A percentile compares a stretch with the other conserved stretches of the same genome.
phyloP scores from a whole-genome alignment of 2,888 invertebrate species.

The Lysandra coridon region DNA sequence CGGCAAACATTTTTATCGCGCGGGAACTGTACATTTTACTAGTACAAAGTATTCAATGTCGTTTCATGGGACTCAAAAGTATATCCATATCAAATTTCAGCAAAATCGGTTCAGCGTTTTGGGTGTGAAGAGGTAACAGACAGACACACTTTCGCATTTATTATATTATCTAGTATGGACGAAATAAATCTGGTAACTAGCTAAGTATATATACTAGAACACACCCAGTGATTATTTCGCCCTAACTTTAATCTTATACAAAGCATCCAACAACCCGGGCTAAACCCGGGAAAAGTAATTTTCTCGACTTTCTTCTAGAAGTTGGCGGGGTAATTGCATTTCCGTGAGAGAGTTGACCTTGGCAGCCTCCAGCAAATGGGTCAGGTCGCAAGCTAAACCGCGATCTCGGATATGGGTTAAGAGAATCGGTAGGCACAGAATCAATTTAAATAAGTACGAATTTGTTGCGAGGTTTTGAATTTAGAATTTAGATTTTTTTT shows the following conservation, averaged over 20 bases:
- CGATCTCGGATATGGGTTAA: neutral
- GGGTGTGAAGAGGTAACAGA: no score
- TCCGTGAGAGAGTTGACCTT: conserved; percentile 11
- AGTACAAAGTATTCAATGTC: no score
- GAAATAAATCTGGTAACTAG: no score
- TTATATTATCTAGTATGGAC: no score
- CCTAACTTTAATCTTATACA: neutral
- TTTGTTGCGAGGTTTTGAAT: neutral
- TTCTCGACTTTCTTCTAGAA: conserved; percentile 6
- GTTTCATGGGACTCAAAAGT: no score
- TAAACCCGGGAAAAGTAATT: no score
- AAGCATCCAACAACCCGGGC: neutral
- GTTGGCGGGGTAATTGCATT: conserved; percentile 3
- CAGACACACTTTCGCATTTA: no score
- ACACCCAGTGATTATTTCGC: neutral
- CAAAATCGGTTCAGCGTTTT: no score
- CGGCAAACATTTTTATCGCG: no score
- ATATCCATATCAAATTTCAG: no score
- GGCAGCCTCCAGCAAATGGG: neutral
- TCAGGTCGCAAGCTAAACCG: neutral
- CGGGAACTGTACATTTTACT: no score
- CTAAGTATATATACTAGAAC: no score
- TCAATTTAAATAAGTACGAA: neutral
- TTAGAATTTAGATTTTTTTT: neutral
- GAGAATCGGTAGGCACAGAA: conserved; percentile 12